Evolutionary conservation across 2,888 invertebrate genomes (phyloP), one percentile per base, ranked within the genome.

Genomic region (Athalia circularis): DNA sequence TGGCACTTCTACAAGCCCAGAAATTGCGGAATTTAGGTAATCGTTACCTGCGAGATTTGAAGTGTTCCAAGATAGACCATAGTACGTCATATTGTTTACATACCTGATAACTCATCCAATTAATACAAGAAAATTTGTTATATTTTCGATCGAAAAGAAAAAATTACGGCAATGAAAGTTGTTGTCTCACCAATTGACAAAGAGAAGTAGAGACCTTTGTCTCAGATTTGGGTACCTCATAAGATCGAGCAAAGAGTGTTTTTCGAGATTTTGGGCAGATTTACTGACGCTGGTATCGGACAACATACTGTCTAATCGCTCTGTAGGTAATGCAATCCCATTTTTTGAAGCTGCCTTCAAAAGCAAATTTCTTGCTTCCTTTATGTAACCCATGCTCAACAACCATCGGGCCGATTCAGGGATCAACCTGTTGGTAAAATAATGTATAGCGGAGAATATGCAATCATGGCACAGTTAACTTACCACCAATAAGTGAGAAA

Each of bases 371-470:
- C 93, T 93, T 0, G 95, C 95, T 86, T 93, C 93, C 50, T 92
- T 91, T n/a, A 92, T 91, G 48, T 93, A 92, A 57, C 94, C 93
- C 85, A 94, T 93, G 0, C 93, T 92, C 74, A 95, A 85, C 79
- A 95, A 88, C 95, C 95, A 95, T 70, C 95, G 92, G 6, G 94
- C 93, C 0, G 95, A 95, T 89, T 95, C 95, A 0, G 95, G 95
- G 84, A 95, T 93, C 79, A 95, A 93, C 92, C 92, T 92, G 70
- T 50, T 80, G 80, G 65, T 70, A 48, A 50, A n/a, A 6, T 70
- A 8, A 2, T 11, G 45, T 11, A 64, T 6, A 50, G 15, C 13
- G 7, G 15, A 50, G 13, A 65, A 50, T 48, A 65, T 50, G 6
- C 3, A 13, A 50, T 8, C 13, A 9, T 68, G 43, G 43, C 15